Evolutionary conservation across 2,797 vertebrate genomes (phyloP).

Genomic region (Amblyopsis hoosieri): DNA sequence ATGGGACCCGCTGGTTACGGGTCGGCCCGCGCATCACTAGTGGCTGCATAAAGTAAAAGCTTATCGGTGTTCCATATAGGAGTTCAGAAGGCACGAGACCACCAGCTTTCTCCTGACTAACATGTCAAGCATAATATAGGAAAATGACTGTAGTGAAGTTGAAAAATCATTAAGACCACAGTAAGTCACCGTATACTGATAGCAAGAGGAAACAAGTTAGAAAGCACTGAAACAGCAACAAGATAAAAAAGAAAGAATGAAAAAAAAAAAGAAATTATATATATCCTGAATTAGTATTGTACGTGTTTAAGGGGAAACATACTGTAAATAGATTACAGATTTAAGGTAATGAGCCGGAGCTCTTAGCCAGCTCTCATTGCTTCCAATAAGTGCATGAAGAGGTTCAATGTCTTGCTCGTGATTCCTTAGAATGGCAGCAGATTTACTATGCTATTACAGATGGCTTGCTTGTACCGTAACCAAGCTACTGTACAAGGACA

Average conservation of each 20-base stretch:
- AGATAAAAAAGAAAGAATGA: conserved; percentile 4
- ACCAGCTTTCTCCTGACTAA: conserved; percentile 20
- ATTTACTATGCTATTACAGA: not conserved
- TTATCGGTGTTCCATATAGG: conserved; percentile 14
- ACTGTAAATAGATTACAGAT: too few relatives aligned
- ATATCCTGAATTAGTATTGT: not conserved
- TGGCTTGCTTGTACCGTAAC: conserved; percentile 6
- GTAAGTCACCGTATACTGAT: conserved; percentile 5
- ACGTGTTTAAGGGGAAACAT: too few relatives aligned
- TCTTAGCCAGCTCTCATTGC: too few relatives aligned
- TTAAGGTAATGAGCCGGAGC: too few relatives aligned
- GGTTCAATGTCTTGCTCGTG: not conserved
- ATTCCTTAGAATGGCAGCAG: not conserved
- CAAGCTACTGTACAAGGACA: not conserved
- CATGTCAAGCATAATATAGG: conserved; percentile 18
- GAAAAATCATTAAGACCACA: conserved; percentile 8
- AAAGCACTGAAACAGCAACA: conserved; percentile 2
- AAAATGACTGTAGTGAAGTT: conserved; percentile 16
- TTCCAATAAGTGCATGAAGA: too few relatives aligned
- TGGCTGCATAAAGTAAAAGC: not conserved
- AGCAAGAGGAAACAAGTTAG: conserved; percentile 3
- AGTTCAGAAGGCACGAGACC: conserved; percentile 2
- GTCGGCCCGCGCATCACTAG: too few relatives aligned
- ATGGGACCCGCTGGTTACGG: too few relatives aligned
- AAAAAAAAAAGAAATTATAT: not conserved